Base-by-base conservation (phyloP, 2,888 invertebrate genomes). In the Pseudanteris insignis region DNA sequence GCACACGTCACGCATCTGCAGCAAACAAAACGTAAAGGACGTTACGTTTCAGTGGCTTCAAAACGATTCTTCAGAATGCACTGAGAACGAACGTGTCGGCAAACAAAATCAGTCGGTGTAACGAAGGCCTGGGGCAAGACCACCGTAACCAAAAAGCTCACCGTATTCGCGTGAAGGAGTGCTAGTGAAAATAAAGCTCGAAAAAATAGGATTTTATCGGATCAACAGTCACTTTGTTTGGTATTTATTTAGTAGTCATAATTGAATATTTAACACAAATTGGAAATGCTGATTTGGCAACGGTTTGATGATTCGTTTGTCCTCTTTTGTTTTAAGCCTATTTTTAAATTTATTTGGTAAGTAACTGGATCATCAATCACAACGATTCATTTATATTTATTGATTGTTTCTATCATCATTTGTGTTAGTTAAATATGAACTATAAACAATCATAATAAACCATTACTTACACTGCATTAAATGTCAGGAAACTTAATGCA, bases 11-110 rank as follows among this genome's bases (percentile, higher is more conserved):
- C 40, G 37, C 50, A 55, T 63, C 41, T 50, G 51, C 37, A 37
- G 36, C 46, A 32, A 44, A 51, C 50, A 61, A 58, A 63, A 63
- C 60, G 55, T 60, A 58, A 61, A 63, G 57, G 50, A 63, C 54
- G 58, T 58, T 64, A 68, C 74, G 75, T 74, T 67, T 75, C 77
- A 76, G 65, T 77, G 76, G 73, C 65, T 76, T 65, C 71, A 69
- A 73, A 77, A 77, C 73, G 77, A 75, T 78, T 76, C 77, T 79
- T 75, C 71, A 73, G 67, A 71, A 70, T 59, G 70, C 73, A 75
- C 66, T 72, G 70, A 72, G 70, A 64, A 68, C 68, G 71, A 70
- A 70, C 71, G 72, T 78, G 77, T 79, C 74, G 74, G 78, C 71
- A 78, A 79, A 78, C 78, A 78, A 67, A 78, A 70, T 70, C 77